Conservation (phyloP, 2,888 invertebrate genomes). For the Drosophila macrothrix region DNA sequence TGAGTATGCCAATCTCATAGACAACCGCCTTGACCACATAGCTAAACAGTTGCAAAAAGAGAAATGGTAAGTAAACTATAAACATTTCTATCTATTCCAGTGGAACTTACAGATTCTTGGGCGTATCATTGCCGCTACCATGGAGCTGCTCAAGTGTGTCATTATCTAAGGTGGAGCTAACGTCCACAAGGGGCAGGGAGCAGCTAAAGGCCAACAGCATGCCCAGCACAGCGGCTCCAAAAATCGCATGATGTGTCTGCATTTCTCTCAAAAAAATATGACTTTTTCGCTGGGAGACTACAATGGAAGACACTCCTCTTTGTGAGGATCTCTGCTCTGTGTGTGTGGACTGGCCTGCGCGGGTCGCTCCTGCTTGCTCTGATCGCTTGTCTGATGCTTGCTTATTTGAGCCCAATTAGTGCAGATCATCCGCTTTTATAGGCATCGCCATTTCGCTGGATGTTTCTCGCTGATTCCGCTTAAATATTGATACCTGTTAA, state of each 20-base stretch:
- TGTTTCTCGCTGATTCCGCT: conserved; percentile 63
- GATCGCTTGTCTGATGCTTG: conserved; percentile 57
- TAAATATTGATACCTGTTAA: conserved; percentile 78
- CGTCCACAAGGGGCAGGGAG: conserved; percentile 78
- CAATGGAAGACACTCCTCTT: conserved; percentile 14
- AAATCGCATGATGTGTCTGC: conserved; percentile 64
- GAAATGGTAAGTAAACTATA: neutral
- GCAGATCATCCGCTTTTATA: conserved; percentile 69
- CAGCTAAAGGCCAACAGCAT: conserved; percentile 67
- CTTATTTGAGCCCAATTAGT: conserved; percentile 73
- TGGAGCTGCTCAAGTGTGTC: conserved; percentile 79
- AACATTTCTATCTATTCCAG: no score
- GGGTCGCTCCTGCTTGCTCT: conserved; percentile 25
- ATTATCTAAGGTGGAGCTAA: conserved; percentile 77
- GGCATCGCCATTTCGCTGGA: conserved; percentile 22
- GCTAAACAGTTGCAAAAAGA: conserved; percentile 71
- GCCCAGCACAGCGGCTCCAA: conserved; percentile 72
- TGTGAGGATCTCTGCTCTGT: neutral
- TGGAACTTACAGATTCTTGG: conserved; percentile 83
- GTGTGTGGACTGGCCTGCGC: neutral
- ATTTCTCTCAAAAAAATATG: conserved; percentile 32
- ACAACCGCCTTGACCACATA: conserved; percentile 87
- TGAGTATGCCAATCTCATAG: conserved; percentile 88
- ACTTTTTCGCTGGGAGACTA: neutral
- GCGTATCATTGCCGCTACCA: conserved; percentile 77